Conservation (phyloP, 2,888 invertebrate species). For the Metalampra italica region DNA sequence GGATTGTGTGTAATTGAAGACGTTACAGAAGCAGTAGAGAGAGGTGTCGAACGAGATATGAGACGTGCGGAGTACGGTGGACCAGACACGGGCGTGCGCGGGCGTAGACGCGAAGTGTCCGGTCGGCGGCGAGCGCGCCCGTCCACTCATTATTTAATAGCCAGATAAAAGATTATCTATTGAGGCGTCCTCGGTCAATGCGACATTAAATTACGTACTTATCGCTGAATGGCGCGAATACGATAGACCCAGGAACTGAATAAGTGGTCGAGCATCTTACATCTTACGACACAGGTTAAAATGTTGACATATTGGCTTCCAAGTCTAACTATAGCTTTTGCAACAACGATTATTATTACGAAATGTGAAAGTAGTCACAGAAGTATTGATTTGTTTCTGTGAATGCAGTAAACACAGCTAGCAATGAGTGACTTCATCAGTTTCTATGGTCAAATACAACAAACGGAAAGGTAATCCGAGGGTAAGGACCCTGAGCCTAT, state of each 20-base stretch:
- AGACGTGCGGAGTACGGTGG: not conserved
- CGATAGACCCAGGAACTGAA: slow-evolving; percentile 18
- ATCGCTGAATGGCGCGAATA: slow-evolving; percentile 37
- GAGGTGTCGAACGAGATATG: not conserved
- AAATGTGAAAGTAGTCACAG: too few relatives aligned
- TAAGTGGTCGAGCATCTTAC: slow-evolving; percentile 1
- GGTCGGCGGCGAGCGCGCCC: slow-evolving; percentile 30
- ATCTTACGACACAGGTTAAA: not conserved
- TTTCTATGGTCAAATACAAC: too few relatives aligned
- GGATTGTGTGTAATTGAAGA: not conserved
- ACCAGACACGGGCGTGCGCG: not conserved
- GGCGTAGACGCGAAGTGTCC: slow-evolving; percentile 27
- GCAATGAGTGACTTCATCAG: too few relatives aligned
- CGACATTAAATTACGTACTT: slow-evolving; percentile 52
- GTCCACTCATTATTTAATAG: slow-evolving; percentile 68
- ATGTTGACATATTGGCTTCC: not conserved
- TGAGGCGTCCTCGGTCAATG: slow-evolving; percentile 65
- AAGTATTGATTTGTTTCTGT: too few relatives aligned
- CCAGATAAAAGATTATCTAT: slow-evolving; percentile 75
- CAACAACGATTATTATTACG: too few relatives aligned
- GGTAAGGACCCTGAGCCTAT: too few relatives aligned
- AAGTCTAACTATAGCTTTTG: not conserved
- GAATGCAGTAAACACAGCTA: too few relatives aligned
- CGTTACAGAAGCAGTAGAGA: not conserved
- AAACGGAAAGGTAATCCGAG: too few relatives aligned